Conservation (phyloP, 1,140 invertebrate species). For the Araneus ventricosus region DNA sequence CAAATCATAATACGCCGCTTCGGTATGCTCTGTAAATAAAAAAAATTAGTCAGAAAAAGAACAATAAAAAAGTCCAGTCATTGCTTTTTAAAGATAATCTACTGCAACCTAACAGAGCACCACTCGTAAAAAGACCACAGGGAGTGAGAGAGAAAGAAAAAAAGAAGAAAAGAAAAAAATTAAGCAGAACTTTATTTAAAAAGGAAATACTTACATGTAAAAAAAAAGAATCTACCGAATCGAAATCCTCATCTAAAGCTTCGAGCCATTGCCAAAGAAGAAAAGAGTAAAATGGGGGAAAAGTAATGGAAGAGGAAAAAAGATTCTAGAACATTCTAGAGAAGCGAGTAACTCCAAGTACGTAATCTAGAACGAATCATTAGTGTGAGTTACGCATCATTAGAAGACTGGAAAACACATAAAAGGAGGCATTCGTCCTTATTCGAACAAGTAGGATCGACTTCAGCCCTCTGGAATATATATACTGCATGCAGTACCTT, state of each 20-base stretch:
- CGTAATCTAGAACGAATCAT: constrained; percentile 63
- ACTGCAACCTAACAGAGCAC: constrained; percentile 1
- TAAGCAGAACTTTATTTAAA: constrained; percentile 34
- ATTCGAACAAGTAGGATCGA: constrained; percentile 4
- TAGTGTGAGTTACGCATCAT: constrained; percentile 66
- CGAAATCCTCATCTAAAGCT: constrained; percentile 51
- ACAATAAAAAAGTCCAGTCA: background rate
- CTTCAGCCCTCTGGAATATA: background rate
- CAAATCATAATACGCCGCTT: background rate
- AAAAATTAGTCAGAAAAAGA: background rate
- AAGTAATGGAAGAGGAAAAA: background rate
- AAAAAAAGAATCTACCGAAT: constrained; percentile 16
- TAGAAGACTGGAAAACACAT: constrained; percentile 57
- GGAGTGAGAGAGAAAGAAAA: background rate
- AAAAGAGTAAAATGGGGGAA: background rate
- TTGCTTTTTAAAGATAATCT: constrained; percentile 37
- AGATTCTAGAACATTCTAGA: background rate
- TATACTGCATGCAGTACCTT: background rate
- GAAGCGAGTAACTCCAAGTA: background rate
- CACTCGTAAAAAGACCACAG: constrained; percentile 23
- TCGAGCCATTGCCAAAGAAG: constrained; percentile 21
- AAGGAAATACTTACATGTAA: background rate
- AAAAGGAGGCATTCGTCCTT: constrained; percentile 42
- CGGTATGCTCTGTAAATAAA: background rate
- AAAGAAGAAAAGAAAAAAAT: background rate